Evolutionary conservation across 1,140 invertebrate species (phyloP), one percentile per base, ranked within the genome.

Genomic region (Nixonia krombeini): DNA sequence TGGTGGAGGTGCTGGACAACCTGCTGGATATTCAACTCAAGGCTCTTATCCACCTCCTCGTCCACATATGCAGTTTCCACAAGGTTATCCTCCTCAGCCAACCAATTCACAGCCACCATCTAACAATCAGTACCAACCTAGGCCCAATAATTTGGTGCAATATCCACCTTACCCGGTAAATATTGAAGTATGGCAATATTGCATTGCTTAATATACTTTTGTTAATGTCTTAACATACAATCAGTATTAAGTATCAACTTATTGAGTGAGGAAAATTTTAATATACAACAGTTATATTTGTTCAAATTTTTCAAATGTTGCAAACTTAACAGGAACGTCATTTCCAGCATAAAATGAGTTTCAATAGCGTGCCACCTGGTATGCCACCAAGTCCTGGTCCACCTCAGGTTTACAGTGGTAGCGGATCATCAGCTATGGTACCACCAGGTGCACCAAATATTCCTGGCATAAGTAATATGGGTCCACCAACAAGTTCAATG

Each of bases 391-490:
- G 79, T 72, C 78, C 85, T 8, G 81, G 79, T 40, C 76, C 81
- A 51, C 76, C 82, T 12, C 84, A 86, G 59, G 79, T 75, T 13
- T 87, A 87, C 50, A 86, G 84, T 26, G 61, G 69, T 4, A 62
- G 65, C 56, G 75, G 75, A 25, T 71, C 85, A 57, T 84, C 83
- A 56, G 86, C 83, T 23, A 87, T 88, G 83, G 87, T 88, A 64
- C 84, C 86, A n/a, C 80, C 84, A 13, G 81, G 84, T 46, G 76
- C 82, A 58, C 59, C 85, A 73, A 82, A 72, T 35, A 75, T 81
- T 13, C 40, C 72, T 9, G 79, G 79, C 5, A 82, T 83, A 17
- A 75, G 82, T 26, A 85, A 82, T 35, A 85, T 85, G 83, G 81
- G 83, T 18, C 83, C 83, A 42, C 83, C 83, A 7, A 64, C 80